A percentile compares a stretch with the other conserved stretches of the same genome.
phyloP scores from a whole-genome alignment of 2,888 invertebrate genomes.

The Drosophila mettleri region DNA sequence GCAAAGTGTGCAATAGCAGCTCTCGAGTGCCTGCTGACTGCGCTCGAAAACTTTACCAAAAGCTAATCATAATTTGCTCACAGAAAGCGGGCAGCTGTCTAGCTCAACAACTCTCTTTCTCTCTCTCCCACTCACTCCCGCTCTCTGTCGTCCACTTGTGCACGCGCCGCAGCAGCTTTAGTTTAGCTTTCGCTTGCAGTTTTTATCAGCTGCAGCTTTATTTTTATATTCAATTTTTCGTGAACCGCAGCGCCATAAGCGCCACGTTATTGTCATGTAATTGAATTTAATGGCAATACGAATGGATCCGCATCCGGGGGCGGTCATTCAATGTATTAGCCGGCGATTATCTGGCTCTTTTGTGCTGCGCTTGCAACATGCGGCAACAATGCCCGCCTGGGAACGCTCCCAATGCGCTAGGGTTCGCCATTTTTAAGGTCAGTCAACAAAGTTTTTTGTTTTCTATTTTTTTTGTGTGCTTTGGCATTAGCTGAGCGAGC shows the following conservation, averaged over 20 bases:
- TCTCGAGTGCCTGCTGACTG: conserved; percentile 60
- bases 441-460: conserved; percentile 20
- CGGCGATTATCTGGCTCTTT: conserved; percentile 72
- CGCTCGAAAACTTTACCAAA: conserved; percentile 65
- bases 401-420: conserved; percentile 14
- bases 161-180: conserved; percentile 43
- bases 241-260: conserved; percentile 73
- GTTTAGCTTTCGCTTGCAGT: conserved; percentile 54
- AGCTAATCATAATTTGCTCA: conserved; percentile 76
- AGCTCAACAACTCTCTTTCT: not conserved
- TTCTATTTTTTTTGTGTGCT: not conserved
- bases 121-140: not conserved
- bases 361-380: conserved; percentile 66
- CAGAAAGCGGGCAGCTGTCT: conserved; percentile 36
- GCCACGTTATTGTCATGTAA: conserved; percentile 78
- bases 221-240: conserved; percentile 76
- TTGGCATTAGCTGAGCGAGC: conserved; percentile 27
- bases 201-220: conserved; percentile 73
- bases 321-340: conserved; percentile 72
- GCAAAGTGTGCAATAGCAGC: conserved; percentile 61
- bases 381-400: conserved; percentile 46
- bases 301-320: conserved; percentile 69
- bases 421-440: conserved; percentile 17
- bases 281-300: conserved; percentile 77
- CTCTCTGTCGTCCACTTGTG: conserved; percentile 23